Percentiles rank a stretch among this genome's conserved stretches.
These are phyloP conservation scores for Drosophila neonasuta DNA, from an alignment of 2,888 invertebrate genomes.

Conservation along the genomic window DNA sequence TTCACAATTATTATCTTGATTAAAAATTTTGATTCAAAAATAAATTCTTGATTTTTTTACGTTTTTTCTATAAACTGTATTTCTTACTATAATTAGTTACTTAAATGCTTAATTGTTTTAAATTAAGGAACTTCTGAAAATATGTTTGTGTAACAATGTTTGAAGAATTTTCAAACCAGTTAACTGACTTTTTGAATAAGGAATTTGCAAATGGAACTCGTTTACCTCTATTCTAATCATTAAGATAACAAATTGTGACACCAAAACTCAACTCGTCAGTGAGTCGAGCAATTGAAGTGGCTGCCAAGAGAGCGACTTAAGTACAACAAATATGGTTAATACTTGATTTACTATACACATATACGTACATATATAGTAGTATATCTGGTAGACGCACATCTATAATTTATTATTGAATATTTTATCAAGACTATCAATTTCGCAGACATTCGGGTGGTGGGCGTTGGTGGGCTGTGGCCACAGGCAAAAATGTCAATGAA, in stretches of 20 bases:
- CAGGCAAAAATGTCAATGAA: conserved; percentile 64
- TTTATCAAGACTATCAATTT: conserved; percentile 46
- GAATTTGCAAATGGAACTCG: background rate
- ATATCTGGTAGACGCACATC: conserved; percentile 8
- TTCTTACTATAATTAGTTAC: too few species aligned
- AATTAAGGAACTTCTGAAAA: background rate
- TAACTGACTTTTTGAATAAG: background rate
- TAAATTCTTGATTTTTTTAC: too few species aligned
- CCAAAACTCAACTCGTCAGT: background rate
- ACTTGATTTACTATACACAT: conserved; percentile 13
- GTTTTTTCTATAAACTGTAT: too few species aligned
- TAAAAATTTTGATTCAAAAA: too few species aligned
- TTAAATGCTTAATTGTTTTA: background rate
- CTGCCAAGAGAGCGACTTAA: background rate
- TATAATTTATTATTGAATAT: conserved; percentile 37
- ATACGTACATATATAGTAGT: background rate
- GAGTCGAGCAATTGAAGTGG: background rate
- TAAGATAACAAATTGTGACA: background rate
- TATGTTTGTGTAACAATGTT: background rate
- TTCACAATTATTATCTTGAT: too few species aligned
- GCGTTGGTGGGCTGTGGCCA: conserved; percentile 14
- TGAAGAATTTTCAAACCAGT: background rate
- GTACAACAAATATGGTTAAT: background rate
- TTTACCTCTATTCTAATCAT: background rate
- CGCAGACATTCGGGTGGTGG: conserved; percentile 7